Percentiles rank a stretch among this genome's conserved stretches.
Evolutionary conservation across 2,113 vertebrate species (phyloP).

Genomic region (Eulacestoma nigropectus): DNA sequence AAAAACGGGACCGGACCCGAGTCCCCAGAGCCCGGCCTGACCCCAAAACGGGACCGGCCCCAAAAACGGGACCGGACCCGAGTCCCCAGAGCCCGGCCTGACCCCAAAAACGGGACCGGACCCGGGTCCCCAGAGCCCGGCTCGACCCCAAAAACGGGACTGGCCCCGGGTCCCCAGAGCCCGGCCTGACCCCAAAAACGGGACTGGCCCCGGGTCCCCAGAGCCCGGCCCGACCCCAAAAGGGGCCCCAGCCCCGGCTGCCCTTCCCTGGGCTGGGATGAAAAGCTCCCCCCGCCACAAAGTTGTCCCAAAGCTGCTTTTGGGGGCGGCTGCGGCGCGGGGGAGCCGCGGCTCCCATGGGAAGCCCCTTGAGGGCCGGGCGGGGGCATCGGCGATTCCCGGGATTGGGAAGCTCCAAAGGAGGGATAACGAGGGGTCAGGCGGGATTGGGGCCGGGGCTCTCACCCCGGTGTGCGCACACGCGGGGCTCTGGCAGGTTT

Average conservation of each 20-base stretch:
- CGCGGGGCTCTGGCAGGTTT: neutral
- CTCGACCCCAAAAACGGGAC: neutral
- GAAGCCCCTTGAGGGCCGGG: neutral
- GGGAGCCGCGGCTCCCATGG: accelerated
- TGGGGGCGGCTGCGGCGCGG: accelerated
- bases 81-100: neutral
- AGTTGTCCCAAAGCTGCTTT: accelerated
- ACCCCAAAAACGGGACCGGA: neutral
- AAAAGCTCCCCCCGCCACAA: accelerated
- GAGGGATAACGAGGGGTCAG: accelerated
- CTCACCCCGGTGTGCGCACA: no score
- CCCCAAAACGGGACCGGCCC: no score
- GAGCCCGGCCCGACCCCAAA: no score
- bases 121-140: no score
- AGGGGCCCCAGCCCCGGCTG: no score
- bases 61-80: neutral
- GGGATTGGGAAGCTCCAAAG: accelerated
- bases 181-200: no score
- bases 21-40: neutral
- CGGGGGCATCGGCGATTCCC: neutral
- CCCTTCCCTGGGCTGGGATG: accelerated
- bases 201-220: neutral
- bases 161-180: neutral
- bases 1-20: neutral
- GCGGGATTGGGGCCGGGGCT: accelerated